phyloP scores from a whole-genome alignment of 1,140 invertebrate species.

The Dermatophagoides farinae region DNA sequence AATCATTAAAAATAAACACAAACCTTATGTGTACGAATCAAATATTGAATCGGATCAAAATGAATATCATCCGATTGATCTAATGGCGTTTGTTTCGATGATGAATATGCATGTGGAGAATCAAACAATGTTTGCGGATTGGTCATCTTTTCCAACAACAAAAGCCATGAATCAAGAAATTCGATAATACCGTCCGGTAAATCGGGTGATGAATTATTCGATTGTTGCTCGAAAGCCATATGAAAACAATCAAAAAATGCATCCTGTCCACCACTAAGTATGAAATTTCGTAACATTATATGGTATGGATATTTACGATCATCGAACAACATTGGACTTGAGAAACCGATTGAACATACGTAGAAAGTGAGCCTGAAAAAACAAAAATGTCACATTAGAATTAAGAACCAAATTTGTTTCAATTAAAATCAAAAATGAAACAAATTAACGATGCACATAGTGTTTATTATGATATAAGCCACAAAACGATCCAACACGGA shows the following conservation, averaged over 20 bases:
- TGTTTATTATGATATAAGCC: neutral
- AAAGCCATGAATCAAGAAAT: conserved; percentile 66
- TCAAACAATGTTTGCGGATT: conserved; percentile 65
- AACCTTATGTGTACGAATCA: conserved; percentile 55
- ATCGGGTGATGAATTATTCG: conserved; percentile 36
- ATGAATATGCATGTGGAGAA: conserved; percentile 50
- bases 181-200: conserved; percentile 43
- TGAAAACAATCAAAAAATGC: conserved; percentile 56
- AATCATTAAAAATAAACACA: conserved; percentile 13
- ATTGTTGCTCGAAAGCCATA: conserved; percentile 50
- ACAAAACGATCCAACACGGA: conserved; percentile 3
- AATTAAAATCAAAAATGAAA: neutral
- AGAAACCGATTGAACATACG: conserved; percentile 69
- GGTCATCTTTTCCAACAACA: conserved; percentile 65
- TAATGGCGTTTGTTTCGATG: conserved; percentile 23
- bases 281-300: conserved; percentile 67
- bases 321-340: conserved; percentile 68
- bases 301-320: conserved; percentile 71
- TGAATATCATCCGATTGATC: conserved; percentile 21
- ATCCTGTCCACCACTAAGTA: conserved; percentile 46
- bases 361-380: conserved; percentile 45
- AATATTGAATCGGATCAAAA: conserved; percentile 54
- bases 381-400: conserved; percentile 4
- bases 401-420: conserved; percentile 7
- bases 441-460: conserved; percentile 14